Conservation (phyloP, 2,113 vertebrate genomes). For the Capreolus pygargus region DNA sequence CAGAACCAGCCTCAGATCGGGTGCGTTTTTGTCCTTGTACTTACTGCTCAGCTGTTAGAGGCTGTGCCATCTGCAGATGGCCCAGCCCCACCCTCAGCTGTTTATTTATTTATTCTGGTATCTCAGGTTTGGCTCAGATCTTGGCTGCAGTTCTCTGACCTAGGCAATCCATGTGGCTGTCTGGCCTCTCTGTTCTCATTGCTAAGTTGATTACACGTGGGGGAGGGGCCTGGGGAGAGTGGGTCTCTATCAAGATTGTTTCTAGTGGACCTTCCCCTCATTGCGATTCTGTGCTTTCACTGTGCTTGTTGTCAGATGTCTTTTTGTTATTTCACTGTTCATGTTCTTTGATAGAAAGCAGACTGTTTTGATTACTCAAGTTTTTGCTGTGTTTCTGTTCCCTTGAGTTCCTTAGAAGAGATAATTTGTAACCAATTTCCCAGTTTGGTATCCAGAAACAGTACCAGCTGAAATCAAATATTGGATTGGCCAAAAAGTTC, state of each 20-base stretch:
- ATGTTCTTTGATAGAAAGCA: neutral
- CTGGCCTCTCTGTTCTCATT: neutral
- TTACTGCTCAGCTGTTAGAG: neutral
- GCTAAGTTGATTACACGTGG: neutral
- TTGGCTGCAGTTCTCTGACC: neutral
- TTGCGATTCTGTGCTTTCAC: neutral
- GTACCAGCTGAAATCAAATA: neutral
- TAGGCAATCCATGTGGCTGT: neutral
- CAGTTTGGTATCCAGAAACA: neutral
- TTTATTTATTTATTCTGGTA: neutral
- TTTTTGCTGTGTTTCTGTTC: neutral
- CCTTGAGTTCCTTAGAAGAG: conserved; percentile 18
- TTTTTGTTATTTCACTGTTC: neutral
- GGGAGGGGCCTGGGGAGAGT: neutral
- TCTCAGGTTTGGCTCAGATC: neutral
- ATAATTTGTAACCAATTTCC: neutral
- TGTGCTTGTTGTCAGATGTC: neutral
- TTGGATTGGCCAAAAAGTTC: neutral
- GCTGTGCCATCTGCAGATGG: neutral
- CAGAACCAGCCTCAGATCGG: neutral
- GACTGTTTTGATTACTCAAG: neutral
- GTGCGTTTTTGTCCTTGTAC: neutral
- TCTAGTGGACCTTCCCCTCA: neutral
- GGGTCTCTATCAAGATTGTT: neutral
- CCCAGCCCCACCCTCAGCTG: fast-evolving